phyloP scores from a whole-genome alignment of 2,888 invertebrate genomes.

The Eucera pruinosa region DNA sequence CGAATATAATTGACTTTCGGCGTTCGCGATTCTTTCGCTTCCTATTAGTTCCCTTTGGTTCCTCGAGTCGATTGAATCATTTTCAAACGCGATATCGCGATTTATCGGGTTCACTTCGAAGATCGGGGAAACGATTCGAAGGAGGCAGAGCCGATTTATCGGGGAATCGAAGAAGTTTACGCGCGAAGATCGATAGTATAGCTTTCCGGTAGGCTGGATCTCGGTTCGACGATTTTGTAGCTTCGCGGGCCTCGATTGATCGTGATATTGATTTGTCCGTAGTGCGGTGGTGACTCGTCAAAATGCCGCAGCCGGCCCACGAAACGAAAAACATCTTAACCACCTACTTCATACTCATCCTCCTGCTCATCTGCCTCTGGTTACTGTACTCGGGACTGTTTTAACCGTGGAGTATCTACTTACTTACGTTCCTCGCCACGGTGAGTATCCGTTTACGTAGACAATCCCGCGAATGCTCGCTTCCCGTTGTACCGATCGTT shows the following conservation, averaged over 20 bases:
- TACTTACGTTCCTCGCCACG: constrained; percentile 12
- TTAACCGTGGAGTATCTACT: constrained; percentile 74
- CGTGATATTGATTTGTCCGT: neutral
- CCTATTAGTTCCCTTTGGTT: too few species aligned
- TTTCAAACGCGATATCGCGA: too few species aligned
- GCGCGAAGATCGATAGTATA: too few species aligned
- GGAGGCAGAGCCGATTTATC: too few species aligned
- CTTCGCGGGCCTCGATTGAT: neutral
- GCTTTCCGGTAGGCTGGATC: too few species aligned
- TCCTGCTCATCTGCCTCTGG: constrained; percentile 88
- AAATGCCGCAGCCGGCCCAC: constrained; percentile 75
- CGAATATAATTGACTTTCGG: neutral
- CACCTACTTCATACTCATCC: constrained; percentile 89
- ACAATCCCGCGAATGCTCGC: constrained; percentile 10
- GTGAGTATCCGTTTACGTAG: neutral
- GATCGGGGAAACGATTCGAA: too few species aligned
- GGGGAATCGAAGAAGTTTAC: too few species aligned
- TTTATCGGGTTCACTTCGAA: too few species aligned
- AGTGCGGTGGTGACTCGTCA: constrained; percentile 53
- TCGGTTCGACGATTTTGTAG: too few species aligned
- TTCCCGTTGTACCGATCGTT: constrained; percentile 50
- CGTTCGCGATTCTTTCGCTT: neutral
- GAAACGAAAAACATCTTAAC: constrained; percentile 89
- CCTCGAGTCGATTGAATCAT: too few species aligned
- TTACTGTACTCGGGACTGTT: constrained; percentile 88